A percentile compares a stretch with the other conserved stretches of the same genome.
These are phyloP conservation scores for Mylabris sibirica DNA, from an alignment of 2,888 invertebrate genomes.

Conservation along the genomic window DNA sequence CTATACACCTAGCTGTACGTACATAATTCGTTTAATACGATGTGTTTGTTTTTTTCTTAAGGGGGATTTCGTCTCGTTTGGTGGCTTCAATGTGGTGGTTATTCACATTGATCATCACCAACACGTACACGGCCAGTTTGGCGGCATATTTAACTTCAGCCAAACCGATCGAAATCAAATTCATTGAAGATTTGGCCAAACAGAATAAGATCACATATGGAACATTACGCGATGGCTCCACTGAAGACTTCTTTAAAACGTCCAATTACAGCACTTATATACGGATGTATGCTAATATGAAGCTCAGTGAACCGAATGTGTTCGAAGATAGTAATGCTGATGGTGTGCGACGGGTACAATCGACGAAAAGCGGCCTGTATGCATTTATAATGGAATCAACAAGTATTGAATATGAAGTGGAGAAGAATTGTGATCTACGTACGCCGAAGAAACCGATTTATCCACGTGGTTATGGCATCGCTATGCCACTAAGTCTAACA, in stretches of 20 bases:
- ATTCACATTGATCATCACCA: conserved; percentile 88
- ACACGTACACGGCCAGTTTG: conserved; percentile 93
- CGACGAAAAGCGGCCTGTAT: conserved; percentile 79
- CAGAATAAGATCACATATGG: conserved; percentile 98
- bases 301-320: conserved; percentile 80
- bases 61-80: conserved; percentile 88
- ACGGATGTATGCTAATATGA: conserved; percentile 94
- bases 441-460: conserved; percentile 82
- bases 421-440: conserved; percentile 83
- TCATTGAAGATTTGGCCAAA: conserved; percentile 89
- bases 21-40: too few species aligned
- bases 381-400: conserved; percentile 98
- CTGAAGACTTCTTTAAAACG: conserved; percentile 88
- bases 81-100: conserved; percentile 94
- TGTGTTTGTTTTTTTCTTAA: conserved; percentile 56
- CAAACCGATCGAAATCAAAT: conserved; percentile 77
- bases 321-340: conserved; percentile 84
- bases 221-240: conserved; percentile 87
- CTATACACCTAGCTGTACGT: too few species aligned
- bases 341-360: conserved; percentile 84
- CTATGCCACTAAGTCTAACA: conserved; percentile 81
- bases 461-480: conserved; percentile 92
- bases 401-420: conserved; percentile 89
- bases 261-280: conserved; percentile 90
- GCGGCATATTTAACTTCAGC: conserved; percentile 86